Percentiles rank a stretch among this genome's conserved stretches.
Conservation (phyloP, 2,888 invertebrate species). For the Pristionchus arcanus region DNA sequence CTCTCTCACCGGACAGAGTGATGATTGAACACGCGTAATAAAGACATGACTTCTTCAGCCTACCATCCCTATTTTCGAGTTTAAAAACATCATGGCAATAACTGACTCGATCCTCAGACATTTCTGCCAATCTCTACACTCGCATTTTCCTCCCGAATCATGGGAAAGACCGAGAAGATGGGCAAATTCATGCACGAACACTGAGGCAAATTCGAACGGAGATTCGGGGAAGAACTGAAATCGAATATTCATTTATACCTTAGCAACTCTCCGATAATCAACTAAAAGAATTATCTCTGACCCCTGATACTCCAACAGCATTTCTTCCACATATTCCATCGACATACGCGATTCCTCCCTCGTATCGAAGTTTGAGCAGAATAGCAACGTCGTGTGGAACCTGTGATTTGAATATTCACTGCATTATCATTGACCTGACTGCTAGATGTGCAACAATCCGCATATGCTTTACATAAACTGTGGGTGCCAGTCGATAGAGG, state of each 20-base stretch:
- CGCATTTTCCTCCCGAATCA: slow-evolving; percentile 62
- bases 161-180: slow-evolving; percentile 67
- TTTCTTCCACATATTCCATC: slow-evolving; percentile 65
- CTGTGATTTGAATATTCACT: slow-evolving; percentile 16
- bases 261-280: not conserved
- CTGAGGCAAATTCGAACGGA: slow-evolving; percentile 64
- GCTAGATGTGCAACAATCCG: no score
- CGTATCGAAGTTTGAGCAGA: slow-evolving; percentile 65
- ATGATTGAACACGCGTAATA: no score
- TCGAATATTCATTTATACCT: not conserved
- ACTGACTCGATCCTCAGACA: slow-evolving; percentile 66
- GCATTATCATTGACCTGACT: no score
- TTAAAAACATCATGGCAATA: no score
- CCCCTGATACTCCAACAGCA: slow-evolving; percentile 66
- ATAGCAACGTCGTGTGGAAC: slow-evolving; percentile 65
- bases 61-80: no score
- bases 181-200: slow-evolving; percentile 69
- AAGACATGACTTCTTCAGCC: no score
- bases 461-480: no score
- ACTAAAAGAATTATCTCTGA: slow-evolving; percentile 54
- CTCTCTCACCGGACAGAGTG: no score
- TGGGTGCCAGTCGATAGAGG: no score
- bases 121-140: slow-evolving; percentile 62
- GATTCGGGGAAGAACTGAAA: slow-evolving; percentile 63
- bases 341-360: slow-evolving; percentile 68